Evolutionary conservation across 2,888 invertebrate species (phyloP), one percentile per base, ranked within the genome.

Genomic region (Bimastos eiseni): DNA sequence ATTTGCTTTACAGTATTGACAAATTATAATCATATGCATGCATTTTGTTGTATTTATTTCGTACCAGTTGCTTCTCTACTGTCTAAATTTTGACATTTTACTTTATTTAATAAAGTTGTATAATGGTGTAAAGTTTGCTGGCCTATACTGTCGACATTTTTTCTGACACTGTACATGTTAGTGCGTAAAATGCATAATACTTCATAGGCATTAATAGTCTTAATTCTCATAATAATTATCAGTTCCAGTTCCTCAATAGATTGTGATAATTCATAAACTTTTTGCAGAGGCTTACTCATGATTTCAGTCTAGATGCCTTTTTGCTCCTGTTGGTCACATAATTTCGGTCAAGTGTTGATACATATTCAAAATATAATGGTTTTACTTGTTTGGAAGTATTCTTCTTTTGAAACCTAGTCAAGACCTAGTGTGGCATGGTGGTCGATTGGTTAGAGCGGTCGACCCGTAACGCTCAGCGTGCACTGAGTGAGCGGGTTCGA

Each of bases 1-100:
- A 70, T 70, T 70, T 70, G 49, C 49, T 70, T 70, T n/a, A 70
- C 70, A 30, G 70, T 70, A 70, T 70, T n/a, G 70, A 70, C n/a
- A 70, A 70, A 70, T 70, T 70, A 11, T 70, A 70, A n/a, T 30
- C 70, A n/a, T 70, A 8, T 70, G 8, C n/a, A 8, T 70, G 70
- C n/a, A 70, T 70, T 70, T n/a, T 70, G 30, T n/a, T 70, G 70
- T 70, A 11, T 70, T 70, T 30, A 70, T n/a, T 6, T 70, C n/a
- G 8, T 70, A 70, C 70, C 70, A 70, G 70, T n/a, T 70, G 70
- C 70, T 70, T 70, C 70, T 70, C 30, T n/a, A 70, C 70, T 70
- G n/a, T n/a, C 70, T 70, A 70, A 70, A 24, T 49, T 70, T 70
- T 70, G 70, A n/a, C 0, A n/a, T n/a, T 70, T 70, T 70, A n/a